These are phyloP conservation scores for Lasioglossum morio DNA, from an alignment of 2,888 invertebrate species.

Conservation along the genomic window DNA sequence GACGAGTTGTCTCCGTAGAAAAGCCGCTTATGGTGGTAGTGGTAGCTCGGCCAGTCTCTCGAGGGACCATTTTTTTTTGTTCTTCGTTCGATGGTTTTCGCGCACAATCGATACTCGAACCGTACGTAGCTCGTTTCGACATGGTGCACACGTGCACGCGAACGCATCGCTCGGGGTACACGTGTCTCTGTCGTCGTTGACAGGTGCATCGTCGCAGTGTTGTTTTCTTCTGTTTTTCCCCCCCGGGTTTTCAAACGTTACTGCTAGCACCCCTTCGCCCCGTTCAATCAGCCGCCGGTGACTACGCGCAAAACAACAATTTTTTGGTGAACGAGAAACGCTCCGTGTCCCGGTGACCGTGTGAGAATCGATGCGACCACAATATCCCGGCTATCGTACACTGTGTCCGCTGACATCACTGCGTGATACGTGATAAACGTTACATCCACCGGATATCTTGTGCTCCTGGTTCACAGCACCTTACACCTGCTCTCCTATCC, in stretches of 20 bases:
- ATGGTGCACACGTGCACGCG: conserved; percentile 51
- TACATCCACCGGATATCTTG: background rate
- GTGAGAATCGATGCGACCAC: conserved; percentile 49
- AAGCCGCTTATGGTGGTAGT: conserved; percentile 58
- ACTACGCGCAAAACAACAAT: background rate
- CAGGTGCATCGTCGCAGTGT: conserved; percentile 18
- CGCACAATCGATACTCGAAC: conserved; percentile 51
- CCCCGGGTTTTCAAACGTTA: background rate
- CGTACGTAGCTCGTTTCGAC: conserved; percentile 28
- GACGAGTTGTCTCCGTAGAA: conserved; percentile 65
- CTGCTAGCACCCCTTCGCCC: background rate
- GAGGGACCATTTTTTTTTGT: conserved; percentile 15
- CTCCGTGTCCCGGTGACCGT: conserved; percentile 10
- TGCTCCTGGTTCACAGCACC: background rate
- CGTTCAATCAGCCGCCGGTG: background rate
- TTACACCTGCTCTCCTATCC: background rate
- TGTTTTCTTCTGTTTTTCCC: background rate
- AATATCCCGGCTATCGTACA: conserved; percentile 29
- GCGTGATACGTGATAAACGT: conserved; percentile 42
- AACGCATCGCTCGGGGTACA: conserved; percentile 38
- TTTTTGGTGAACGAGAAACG: conserved; percentile 17
- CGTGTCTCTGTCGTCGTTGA: conserved; percentile 48
- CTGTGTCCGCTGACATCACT: background rate
- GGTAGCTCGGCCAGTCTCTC: conserved; percentile 36
- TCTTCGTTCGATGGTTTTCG: conserved; percentile 20